phyloP scores from a whole-genome alignment of 2,113 vertebrate species.

The Larimichthys polyactis region DNA sequence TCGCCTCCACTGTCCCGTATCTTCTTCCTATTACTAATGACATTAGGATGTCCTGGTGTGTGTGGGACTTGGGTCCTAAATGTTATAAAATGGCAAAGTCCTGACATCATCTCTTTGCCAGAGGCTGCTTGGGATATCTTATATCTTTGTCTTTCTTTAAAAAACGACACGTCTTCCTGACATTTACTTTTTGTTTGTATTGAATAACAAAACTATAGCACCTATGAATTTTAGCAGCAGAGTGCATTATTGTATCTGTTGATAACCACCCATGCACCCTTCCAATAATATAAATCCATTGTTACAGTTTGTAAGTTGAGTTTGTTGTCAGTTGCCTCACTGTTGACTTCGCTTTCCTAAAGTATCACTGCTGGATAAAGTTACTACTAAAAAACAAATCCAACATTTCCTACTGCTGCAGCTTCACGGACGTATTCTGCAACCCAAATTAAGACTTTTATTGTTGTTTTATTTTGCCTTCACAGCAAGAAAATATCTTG shows the following conservation, averaged over 20 bases:
- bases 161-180: background rate
- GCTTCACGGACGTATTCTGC: background rate
- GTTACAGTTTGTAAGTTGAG: background rate
- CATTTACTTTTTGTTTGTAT: background rate
- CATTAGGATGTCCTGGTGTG: slow-evolving; percentile 34
- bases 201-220: background rate
- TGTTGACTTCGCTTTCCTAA: background rate
- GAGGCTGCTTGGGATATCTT: background rate
- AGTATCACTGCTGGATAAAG: background rate
- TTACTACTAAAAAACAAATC: background rate
- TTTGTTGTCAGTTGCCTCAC: background rate
- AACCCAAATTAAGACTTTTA: too few relatives aligned
- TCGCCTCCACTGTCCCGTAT: slow-evolving; percentile 52
- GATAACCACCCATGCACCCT: background rate
- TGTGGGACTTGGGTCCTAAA: slow-evolving; percentile 15
- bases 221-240: background rate
- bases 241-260: background rate
- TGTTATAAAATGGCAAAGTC: background rate
- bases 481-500: too few relatives aligned
- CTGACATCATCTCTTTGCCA: background rate
- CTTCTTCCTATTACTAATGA: slow-evolving; percentile 50
- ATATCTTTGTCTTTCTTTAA: background rate
- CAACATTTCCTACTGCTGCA: background rate
- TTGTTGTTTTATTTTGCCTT: too few relatives aligned
- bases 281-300: background rate